These are phyloP conservation scores for Hemicordylus capensis DNA, from an alignment of 2,113 vertebrate genomes.

Conservation along the genomic window DNA sequence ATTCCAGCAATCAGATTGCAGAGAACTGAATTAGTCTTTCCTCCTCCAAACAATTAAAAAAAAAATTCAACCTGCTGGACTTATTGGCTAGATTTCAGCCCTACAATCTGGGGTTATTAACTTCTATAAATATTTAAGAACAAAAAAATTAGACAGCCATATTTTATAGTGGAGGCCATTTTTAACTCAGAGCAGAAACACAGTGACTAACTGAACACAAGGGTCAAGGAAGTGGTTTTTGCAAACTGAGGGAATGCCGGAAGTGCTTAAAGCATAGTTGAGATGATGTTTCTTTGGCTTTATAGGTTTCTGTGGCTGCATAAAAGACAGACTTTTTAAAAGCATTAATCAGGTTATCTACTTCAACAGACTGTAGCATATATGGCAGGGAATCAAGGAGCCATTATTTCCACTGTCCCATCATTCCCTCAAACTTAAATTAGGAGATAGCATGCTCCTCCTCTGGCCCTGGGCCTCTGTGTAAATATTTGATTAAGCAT, in stretches of 20 bases:
- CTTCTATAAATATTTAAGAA: too few relatives aligned
- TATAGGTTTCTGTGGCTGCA: neutral
- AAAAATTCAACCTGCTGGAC: neutral
- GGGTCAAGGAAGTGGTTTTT: neutral
- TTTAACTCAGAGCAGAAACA: neutral
- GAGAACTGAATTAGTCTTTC: neutral
- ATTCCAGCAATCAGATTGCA: neutral
- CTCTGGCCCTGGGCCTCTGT: constrained; percentile 43
- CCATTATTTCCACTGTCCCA: constrained; percentile 10
- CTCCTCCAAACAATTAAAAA: neutral
- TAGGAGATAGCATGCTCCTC: constrained; percentile 32
- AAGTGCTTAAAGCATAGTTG: neutral
- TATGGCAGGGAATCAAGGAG: neutral
- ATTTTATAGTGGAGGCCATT: neutral
- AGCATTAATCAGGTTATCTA: neutral
- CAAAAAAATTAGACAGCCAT: neutral
- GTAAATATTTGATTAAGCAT: constrained; percentile 66
- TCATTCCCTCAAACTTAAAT: constrained; percentile 10
- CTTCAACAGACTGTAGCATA: neutral
- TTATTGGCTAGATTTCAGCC: neutral
- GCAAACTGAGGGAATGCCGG: neutral
- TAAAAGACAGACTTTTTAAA: neutral
- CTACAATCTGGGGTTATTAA: neutral
- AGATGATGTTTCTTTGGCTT: neutral
- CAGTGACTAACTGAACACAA: neutral